Percentiles rank a stretch among this genome's conserved stretches.
These are phyloP conservation scores for Anolis carolinensis DNA, from an alignment of 2,113 vertebrate species.

Conservation along the genomic window DNA sequence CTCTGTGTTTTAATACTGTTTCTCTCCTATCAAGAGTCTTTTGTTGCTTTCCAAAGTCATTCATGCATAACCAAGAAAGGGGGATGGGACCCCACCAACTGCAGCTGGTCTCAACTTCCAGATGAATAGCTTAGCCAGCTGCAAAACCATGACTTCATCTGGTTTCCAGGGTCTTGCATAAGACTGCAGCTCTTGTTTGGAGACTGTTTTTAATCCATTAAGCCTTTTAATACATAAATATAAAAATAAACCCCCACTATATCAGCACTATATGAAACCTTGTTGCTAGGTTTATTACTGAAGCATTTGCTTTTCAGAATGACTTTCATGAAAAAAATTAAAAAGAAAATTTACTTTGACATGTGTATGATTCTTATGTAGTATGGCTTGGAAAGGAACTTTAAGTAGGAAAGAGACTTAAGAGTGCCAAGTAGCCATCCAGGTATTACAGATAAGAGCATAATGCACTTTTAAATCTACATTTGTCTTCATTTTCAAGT, in stretches of 20 bases:
- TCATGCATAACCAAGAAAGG: constrained; percentile 24
- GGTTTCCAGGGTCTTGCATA: constrained; percentile 52
- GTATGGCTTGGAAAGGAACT: constrained; percentile 28
- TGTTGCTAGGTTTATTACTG: constrained; percentile 56
- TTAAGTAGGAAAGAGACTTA: constrained; percentile 13
- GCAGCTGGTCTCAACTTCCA: constrained; percentile 51
- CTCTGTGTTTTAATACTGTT: neutral
- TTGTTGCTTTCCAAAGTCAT: constrained; percentile 43
- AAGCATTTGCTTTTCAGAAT: constrained; percentile 37
- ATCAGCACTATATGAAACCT: constrained; percentile 66
- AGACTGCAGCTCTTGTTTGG: constrained; percentile 39
- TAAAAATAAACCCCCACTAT: constrained; percentile 27
- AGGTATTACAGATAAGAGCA: constrained; percentile 2
- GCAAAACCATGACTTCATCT: constrained; percentile 59
- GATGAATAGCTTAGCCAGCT: constrained; percentile 56
- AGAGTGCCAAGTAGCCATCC: neutral
- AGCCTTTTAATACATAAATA: constrained; percentile 36
- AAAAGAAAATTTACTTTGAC: constrained; percentile 31
- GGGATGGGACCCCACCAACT: constrained; percentile 32
- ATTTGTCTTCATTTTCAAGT: constrained; percentile 31
- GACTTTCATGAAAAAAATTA: constrained; percentile 17
- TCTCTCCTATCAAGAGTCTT: constrained; percentile 39
- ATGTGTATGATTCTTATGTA: constrained; percentile 20
- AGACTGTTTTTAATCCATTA: constrained; percentile 55
- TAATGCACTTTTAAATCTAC: constrained; percentile 9